phyloP scores from a whole-genome alignment of 1,140 invertebrate species.

The Tetranychus urticae region DNA sequence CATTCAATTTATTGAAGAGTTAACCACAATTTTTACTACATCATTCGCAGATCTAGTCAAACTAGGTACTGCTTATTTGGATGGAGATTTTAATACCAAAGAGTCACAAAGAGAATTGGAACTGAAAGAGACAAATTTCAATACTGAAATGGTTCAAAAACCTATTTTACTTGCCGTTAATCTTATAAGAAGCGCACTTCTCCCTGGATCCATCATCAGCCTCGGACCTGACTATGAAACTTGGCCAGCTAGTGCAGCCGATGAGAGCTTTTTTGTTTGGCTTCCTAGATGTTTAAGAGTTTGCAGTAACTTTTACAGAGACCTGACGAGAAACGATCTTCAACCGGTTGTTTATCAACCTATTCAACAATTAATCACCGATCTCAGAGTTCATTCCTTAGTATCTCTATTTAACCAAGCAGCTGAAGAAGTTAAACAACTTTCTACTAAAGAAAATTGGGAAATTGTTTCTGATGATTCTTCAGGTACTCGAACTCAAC shows the following conservation, averaged over 20 bases:
- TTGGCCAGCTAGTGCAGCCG: background rate
- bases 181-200: slow-evolving; percentile 34
- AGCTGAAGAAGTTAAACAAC: slow-evolving; percentile 44
- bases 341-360: slow-evolving; percentile 36
- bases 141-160: slow-evolving; percentile 32
- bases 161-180: slow-evolving; percentile 38
- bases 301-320: slow-evolving; percentile 26
- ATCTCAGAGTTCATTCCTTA: slow-evolving; percentile 65
- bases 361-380: slow-evolving; percentile 56
- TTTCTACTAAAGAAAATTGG: slow-evolving; percentile 64
- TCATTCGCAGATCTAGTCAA: slow-evolving; percentile 64
- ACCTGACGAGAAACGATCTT: slow-evolving; percentile 33
- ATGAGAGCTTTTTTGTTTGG: slow-evolving; percentile 33
- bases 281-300: slow-evolving; percentile 48
- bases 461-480: slow-evolving; percentile 53
- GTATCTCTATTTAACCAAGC: slow-evolving; percentile 59
- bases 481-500: slow-evolving; percentile 50
- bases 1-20: slow-evolving; percentile 44
- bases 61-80: slow-evolving; percentile 67
- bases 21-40: slow-evolving; percentile 38
- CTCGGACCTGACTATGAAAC: slow-evolving; percentile 15
- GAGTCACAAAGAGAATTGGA: slow-evolving; percentile 19
- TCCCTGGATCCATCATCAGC: slow-evolving; percentile 26
- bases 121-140: slow-evolving; percentile 4
- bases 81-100: slow-evolving; percentile 46